Conservation (phyloP, 2,113 vertebrate genomes). For the Glareola pratincola region DNA sequence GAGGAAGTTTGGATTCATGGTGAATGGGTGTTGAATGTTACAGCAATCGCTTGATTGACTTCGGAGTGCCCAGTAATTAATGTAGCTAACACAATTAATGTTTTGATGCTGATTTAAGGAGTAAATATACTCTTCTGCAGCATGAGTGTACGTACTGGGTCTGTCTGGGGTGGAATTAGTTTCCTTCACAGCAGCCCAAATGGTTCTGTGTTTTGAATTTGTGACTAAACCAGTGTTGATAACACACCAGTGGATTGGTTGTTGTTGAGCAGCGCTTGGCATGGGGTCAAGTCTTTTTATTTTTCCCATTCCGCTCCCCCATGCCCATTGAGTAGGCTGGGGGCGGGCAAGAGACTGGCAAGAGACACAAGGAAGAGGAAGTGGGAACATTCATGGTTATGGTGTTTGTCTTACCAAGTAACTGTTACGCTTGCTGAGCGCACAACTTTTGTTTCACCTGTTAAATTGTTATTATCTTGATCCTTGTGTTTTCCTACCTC, state of each 20-base stretch:
- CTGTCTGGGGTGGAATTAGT: neutral
- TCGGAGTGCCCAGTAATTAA: neutral
- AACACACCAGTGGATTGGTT: neutral
- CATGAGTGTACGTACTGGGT: neutral
- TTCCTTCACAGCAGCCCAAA: neutral
- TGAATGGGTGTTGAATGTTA: neutral
- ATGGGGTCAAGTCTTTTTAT: neutral
- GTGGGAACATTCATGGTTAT: neutral
- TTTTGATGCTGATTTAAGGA: neutral
- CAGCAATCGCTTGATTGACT: neutral
- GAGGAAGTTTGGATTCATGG: neutral
- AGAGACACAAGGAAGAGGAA: neutral
- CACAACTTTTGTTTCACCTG: no score
- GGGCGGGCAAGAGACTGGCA: neutral
- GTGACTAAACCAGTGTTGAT: no score
- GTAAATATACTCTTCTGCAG: neutral
- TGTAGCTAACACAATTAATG: neutral
- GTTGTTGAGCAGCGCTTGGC: neutral
- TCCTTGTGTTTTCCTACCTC: no score
- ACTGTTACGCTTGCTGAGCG: no score
- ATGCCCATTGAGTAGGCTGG: neutral
- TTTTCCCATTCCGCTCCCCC: accelerated
- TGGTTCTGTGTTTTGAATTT: neutral
- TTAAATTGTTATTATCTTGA: no score
- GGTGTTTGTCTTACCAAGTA: no score